Evolutionary conservation across 2,797 vertebrate genomes (phyloP).

Genomic region (Siniperca obscura): DNA sequence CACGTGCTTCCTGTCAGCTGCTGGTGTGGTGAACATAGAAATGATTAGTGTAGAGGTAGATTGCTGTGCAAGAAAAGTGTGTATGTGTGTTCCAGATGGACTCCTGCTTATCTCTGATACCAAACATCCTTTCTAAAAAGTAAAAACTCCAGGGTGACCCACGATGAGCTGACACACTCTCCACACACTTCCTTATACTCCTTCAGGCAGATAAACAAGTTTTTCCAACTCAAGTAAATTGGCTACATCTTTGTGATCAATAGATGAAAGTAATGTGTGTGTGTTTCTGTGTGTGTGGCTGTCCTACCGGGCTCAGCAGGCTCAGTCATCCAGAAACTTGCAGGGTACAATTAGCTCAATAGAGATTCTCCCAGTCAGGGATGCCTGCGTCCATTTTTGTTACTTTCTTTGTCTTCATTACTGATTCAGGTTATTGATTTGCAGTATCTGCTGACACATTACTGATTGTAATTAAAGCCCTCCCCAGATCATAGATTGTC

Average conservation of each 20-base stretch:
- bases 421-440: conserved; percentile 27
- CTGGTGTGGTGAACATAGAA: conserved; percentile 37
- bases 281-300: conserved; percentile 4
- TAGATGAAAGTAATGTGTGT: conserved; percentile 26
- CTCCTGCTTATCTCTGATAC: conserved; percentile 22
- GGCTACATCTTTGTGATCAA: conserved; percentile 60
- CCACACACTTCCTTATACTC: conserved; percentile 34
- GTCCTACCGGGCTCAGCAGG: conserved; percentile 36
- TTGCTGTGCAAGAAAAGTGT: neutral
- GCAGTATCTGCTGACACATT: conserved; percentile 18
- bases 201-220: conserved; percentile 58
- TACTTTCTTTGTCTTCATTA: conserved; percentile 9
- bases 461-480: conserved; percentile 13
- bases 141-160: conserved; percentile 49
- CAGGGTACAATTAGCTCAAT: conserved; percentile 1
- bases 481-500: neutral
- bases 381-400: conserved; percentile 24
- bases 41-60: conserved; percentile 52
- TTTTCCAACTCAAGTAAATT: conserved; percentile 57
- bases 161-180: conserved; percentile 5
- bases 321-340: conserved; percentile 43
- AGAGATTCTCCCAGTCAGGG: conserved; percentile 20
- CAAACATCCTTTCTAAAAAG: conserved; percentile 34
- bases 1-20: conserved; percentile 54
- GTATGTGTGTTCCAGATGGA: neutral